Percentiles rank a stretch among this genome's conserved stretches.
Conservation (phyloP, 2,888 invertebrate species). For the Allolobophora icterica region DNA sequence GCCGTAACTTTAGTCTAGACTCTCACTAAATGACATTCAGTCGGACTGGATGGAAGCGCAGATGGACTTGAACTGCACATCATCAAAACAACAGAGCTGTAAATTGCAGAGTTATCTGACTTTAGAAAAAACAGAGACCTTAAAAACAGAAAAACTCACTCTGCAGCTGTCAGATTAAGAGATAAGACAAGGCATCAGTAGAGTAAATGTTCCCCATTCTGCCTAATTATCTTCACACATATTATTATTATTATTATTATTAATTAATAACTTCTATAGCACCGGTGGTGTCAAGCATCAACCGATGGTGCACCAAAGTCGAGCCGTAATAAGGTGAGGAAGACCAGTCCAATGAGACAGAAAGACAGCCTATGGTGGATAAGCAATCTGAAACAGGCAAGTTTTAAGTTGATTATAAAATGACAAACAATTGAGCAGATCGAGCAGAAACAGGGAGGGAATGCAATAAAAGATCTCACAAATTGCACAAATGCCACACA, state of each 20-base stretch:
- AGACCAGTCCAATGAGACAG: no score
- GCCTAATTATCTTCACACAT: background rate
- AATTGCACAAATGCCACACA: background rate
- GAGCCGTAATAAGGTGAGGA: no score
- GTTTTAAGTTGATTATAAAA: no score
- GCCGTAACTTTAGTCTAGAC: background rate
- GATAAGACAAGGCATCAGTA: no score
- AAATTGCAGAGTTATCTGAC: background rate
- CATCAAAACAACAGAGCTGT: constrained; percentile 12
- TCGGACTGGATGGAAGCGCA: background rate
- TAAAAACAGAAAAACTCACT: background rate
- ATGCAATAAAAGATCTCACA: background rate
- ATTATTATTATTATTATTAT: background rate
- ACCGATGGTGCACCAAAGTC: no score
- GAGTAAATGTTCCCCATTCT: no score
- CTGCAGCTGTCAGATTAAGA: background rate
- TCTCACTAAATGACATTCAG: constrained; percentile 11
- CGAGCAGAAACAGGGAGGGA: background rate
- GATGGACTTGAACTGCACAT: constrained; percentile 6
- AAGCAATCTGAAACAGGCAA: no score
- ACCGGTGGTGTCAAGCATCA: no score
- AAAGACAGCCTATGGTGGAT: no score
- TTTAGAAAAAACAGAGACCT: background rate
- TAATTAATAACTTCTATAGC: no score
- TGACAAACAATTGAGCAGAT: no score